Conservation (phyloP, 2,888 invertebrate species). For the Perdita meconis region DNA sequence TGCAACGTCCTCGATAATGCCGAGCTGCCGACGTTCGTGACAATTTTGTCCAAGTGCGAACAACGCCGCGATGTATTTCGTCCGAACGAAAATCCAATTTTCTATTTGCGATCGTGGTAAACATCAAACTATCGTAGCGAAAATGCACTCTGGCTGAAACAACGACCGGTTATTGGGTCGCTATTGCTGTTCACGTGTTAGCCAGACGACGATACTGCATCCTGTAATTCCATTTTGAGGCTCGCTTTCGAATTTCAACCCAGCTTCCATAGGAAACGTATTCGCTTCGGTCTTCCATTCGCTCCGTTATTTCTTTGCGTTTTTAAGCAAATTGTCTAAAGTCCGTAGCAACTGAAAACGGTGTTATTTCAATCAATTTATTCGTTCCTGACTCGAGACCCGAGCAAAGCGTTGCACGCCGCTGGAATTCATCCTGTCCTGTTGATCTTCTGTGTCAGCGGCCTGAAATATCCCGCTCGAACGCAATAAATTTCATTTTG, state of each 20-base stretch:
- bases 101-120: conserved; percentile 42
- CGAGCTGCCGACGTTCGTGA: conserved; percentile 31
- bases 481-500: conserved; percentile 7
- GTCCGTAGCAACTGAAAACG: too few relatives aligned
- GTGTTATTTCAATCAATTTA: neutral
- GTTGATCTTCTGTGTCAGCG: neutral
- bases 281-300: neutral
- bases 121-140: conserved; percentile 34
- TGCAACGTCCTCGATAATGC: conserved; percentile 38
- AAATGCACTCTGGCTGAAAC: conserved; percentile 16
- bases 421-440: neutral
- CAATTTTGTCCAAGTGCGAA: conserved; percentile 36
- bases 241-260: conserved; percentile 13
- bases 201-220: neutral
- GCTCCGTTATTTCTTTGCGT: neutral
- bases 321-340: too few relatives aligned
- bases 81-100: conserved; percentile 29
- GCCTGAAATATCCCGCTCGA: neutral
- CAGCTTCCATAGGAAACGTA: neutral
- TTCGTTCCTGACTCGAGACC: too few relatives aligned
- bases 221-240: conserved; percentile 30
- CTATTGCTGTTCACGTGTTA: conserved; percentile 11
- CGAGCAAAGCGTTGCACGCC: neutral
- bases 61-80: conserved; percentile 7
- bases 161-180: neutral